phyloP scores from a whole-genome alignment of 2,888 invertebrate genomes.

The Xylota segnis region DNA sequence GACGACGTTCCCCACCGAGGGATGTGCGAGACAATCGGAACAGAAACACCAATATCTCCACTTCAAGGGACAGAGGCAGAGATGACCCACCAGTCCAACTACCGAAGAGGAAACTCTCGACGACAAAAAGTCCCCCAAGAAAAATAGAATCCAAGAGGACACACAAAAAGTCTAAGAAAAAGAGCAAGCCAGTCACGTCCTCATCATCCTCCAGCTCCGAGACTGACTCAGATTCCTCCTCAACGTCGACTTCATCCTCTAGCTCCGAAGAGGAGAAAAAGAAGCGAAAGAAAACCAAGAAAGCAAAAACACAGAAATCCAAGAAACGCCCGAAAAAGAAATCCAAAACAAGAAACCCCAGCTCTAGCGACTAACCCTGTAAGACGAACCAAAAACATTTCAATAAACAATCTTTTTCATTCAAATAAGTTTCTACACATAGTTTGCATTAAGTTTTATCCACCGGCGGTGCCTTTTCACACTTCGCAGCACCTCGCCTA shows the following conservation, averaged over 20 bases:
- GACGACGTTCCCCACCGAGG: not conserved
- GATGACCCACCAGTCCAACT: not conserved
- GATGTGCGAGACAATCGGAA: not conserved
- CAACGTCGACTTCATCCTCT: conserved; percentile 59
- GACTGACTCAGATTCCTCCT: conserved; percentile 50
- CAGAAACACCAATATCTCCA: not conserved
- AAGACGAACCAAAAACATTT: conserved; percentile 76
- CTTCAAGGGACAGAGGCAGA: not conserved
- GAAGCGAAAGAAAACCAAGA: conserved; percentile 77
- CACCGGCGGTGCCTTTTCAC: conserved; percentile 71
- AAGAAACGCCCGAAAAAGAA: conserved; percentile 72
- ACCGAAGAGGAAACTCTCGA: not conserved
- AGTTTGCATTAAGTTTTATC: conserved; percentile 27
- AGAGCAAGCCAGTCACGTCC: conserved; percentile 73
- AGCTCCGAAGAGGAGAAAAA: conserved; percentile 78
- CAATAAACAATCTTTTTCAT: conserved; percentile 28
- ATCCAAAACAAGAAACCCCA: conserved; percentile 69
- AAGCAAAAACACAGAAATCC: conserved; percentile 46
- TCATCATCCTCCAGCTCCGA: conserved; percentile 60
- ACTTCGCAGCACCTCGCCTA: conserved; percentile 78
- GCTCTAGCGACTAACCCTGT: conserved; percentile 54
- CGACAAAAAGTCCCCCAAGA: not conserved
- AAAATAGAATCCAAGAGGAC: conserved; percentile 49
- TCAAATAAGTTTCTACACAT: conserved; percentile 43
- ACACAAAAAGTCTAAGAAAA: conserved; percentile 56